phyloP scores from a whole-genome alignment of 2,797 vertebrate species.

The Paguma larvata region DNA sequence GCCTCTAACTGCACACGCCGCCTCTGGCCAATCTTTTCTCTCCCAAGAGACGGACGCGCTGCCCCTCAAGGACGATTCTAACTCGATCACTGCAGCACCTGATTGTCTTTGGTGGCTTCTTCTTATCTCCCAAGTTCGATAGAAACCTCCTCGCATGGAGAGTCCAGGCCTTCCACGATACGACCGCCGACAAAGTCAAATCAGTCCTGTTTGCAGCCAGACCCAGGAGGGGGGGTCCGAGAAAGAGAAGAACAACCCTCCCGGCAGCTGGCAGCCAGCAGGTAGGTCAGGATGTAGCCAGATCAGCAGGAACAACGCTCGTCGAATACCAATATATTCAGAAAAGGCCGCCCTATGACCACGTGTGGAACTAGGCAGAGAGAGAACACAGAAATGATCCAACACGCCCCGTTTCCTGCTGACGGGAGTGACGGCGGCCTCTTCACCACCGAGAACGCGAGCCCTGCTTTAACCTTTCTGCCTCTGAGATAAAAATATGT shows the following conservation, averaged over 20 bases:
- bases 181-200: neutral
- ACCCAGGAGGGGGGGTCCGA: neutral
- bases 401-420: neutral
- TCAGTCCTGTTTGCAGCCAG: neutral
- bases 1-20: neutral
- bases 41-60: neutral
- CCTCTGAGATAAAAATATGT: neutral
- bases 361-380: neutral
- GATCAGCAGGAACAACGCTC: neutral
- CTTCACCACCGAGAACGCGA: neutral
- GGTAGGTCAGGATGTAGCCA: neutral
- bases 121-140: neutral
- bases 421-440: neutral
- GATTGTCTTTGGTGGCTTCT: neutral
- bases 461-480: neutral
- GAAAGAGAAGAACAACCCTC: neutral
- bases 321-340: rapidly evolving
- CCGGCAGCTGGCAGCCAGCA: neutral
- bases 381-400: neutral
- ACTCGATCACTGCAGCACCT: neutral
- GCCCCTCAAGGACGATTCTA: neutral
- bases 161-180: neutral
- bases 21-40: neutral
- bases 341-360: neutral
- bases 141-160: neutral